Base-by-base conservation (phyloP, 2,113 vertebrate genomes). In the Bettongia penicillata region DNA sequence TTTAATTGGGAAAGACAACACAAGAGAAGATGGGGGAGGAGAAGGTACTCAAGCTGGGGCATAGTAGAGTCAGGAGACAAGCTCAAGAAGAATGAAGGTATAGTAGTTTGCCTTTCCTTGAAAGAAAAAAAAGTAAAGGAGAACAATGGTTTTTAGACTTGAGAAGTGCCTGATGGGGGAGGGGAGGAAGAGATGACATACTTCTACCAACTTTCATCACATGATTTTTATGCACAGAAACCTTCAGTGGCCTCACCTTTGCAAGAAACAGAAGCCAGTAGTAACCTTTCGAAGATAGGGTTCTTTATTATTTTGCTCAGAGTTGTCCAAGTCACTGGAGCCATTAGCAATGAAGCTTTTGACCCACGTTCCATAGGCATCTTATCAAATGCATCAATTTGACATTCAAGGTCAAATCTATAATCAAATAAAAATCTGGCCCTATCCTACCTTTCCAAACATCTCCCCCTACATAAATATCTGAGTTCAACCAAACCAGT, bases 181-280 rank as follows among this genome's bases (percentile, higher is more conserved):
- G 37, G 48, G 28, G 23, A 9, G 1, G 8, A 22, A 49, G 49
- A 53, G 0, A 52, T 43, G 22, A 25, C 22, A 0, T 0, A 0
- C 0, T 52, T 28, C 0, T 43, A 89, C 53, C 48, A 68, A 53
- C 47, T 93, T 91, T 96, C 93, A 50, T 94, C 31, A 22, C 61
- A 77, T 51, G 0, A n/a, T 3, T 61, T 3, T 2, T 51, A 50
- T 48, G 19, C 37, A 95, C 51, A 91, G 92, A 96, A 94, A 23
- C 3, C 8, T 55, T 31, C 51, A 14, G 3, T 24, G 93, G 50
- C 28, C 28, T 68, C 55, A 84, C 51, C 53, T 8, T 53, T 55
- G 51, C 43, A 84, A 84, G 43, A 84, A 84, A 19, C 50, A 50
- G 51, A 92, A 93, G 28, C 53, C 90, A n/a, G n/a, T 43, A 8